Evolutionary conservation across 2,888 invertebrate genomes (phyloP), one percentile per base, ranked within the genome.

Genomic region (Baccha elongata): DNA sequence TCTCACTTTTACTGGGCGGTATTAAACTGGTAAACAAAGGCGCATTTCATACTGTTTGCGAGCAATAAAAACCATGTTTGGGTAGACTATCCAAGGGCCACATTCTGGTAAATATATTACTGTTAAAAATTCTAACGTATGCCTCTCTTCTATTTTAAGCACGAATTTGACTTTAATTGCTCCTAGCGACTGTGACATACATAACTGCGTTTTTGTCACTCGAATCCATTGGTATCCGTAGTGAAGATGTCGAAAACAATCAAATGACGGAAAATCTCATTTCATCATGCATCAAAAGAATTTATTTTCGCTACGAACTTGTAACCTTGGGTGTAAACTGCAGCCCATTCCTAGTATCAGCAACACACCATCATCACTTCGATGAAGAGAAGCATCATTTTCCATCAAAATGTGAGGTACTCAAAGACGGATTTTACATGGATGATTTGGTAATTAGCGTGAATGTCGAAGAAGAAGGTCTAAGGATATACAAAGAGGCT

Each of bases 251-350:
- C 2, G 65, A 73, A 37, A 55, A 64, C 7, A n/a, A 65, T 3
- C 23, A 42, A 1, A 0, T 10, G 23, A 15, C 46, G 3, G 15
- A 55, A 21, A 11, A 35, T 17, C n/a, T 72, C 4, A 53, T 35
- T 13, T 21, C 21, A 11, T 6, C 11, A 2, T 55, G 48, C 23
- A 65, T 73, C 4, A 13, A 4, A 6, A 46, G 19, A 23, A 6
- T 3, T 26, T 3, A 6, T 26, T 4, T 6, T 26, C 26, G 26
- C 26, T 26, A 26, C 26, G 60, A n/a, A n/a, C n/a, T n/a, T n/a
- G 60, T 65, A 17, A 65, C 52, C 10, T 65, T 52, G 19, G 65
- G 65, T 3, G 44, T 68, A 4, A 68, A 68, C 44, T 68, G 68
- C 0, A 55, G 35, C 7, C 44, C 68, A 32, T 68, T 68, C 15